A percentile compares a stretch with the other conserved stretches of the same genome.
Evolutionary conservation across 2,888 invertebrate genomes (phyloP).

Genomic region (Crossocerus cetratus): DNA sequence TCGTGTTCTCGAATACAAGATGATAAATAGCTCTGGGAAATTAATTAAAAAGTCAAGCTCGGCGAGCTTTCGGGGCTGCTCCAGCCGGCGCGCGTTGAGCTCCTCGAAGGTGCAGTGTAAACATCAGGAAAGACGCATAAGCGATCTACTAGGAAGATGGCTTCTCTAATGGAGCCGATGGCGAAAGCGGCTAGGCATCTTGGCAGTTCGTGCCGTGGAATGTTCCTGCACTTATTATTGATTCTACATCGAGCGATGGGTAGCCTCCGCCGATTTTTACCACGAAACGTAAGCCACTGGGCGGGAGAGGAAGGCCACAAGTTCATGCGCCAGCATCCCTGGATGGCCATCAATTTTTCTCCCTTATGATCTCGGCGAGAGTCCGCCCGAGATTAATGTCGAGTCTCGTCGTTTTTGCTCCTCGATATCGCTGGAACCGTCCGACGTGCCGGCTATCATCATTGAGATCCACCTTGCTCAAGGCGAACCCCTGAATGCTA

Average conservation of each 20-base stretch:
- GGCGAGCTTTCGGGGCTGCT: background rate
- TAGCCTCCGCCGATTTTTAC: slow-evolving; percentile 61
- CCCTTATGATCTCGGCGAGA: slow-evolving; percentile 48
- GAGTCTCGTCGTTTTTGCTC: slow-evolving; percentile 47
- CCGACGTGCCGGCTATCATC: slow-evolving; percentile 23
- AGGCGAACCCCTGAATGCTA: slow-evolving; percentile 12
- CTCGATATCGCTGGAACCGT: slow-evolving; percentile 12
- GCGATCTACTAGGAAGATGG: too few relatives aligned
- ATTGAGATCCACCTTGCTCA: slow-evolving; percentile 27
- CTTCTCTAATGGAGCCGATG: too few relatives aligned
- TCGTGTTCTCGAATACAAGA: slow-evolving; percentile 14
- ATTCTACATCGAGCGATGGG: slow-evolving; percentile 55
- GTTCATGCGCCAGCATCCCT: slow-evolving; percentile 33
- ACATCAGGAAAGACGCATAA: too few relatives aligned
- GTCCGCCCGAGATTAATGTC: slow-evolving; percentile 55
- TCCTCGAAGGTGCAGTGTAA: too few relatives aligned
- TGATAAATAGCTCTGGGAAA: slow-evolving; percentile 50
- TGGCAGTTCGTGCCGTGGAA: slow-evolving; percentile 54
- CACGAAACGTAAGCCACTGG: slow-evolving; percentile 50
- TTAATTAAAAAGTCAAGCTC: slow-evolving; percentile 67
- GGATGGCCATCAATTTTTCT: slow-evolving; percentile 58
- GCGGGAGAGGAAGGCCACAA: slow-evolving; percentile 22
- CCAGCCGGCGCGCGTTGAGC: too few relatives aligned
- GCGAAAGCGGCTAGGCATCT: slow-evolving; percentile 56
- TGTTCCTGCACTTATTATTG: slow-evolving; percentile 58